Base-by-base conservation (phyloP, 1,140 invertebrate species). In the Himalopsyche phryganea region DNA sequence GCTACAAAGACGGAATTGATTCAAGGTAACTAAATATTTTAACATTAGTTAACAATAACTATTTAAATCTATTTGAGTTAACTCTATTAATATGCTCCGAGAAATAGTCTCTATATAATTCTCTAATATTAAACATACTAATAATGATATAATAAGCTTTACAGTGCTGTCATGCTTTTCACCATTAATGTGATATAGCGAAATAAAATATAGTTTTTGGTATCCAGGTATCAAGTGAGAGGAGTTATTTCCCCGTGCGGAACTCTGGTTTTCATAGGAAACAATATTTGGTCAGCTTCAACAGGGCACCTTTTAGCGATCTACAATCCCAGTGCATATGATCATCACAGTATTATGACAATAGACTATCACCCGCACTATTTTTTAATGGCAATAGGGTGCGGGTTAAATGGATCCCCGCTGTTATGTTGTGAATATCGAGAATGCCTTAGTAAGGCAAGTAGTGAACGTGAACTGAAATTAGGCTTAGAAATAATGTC, bases 221-320 rank as follows among this genome's bases (percentile, higher is more conserved):
- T n/a, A n/a, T n/a, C 36, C 20, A 64, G 62, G 50, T 64, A 60
- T 50, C 62, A 64, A 54, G 40, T 51, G 17, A 60, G 62, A 50
- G 58, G 62, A 17, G 49, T 18, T 44, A 41, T 64, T 6, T 57
- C 62, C 10, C 50, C 53, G 3, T 64, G 62, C 36, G 54, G 53
- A 45, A 53, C 54, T 50, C 47, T 60, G 15, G 20, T 64, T 53
- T 64, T 64, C n/a, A 50, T 60, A 32, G 50, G 62, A n/a, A 60
- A 55, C 33, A 57, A 55, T 44, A 35, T 60, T 33, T 64, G 57
- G 57, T 15, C 17, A 14, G 45, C 54, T 15, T 40, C 53, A 7
- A 58, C 62, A 13, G 62, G 62, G 10, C 33, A 64, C 38, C 32
- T 60, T 18, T 40, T 56, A 14, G 54, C 49, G 28, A 50, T 58